phyloP scores from a whole-genome alignment of 2,797 vertebrate genomes.

The Pangasius macronema region DNA sequence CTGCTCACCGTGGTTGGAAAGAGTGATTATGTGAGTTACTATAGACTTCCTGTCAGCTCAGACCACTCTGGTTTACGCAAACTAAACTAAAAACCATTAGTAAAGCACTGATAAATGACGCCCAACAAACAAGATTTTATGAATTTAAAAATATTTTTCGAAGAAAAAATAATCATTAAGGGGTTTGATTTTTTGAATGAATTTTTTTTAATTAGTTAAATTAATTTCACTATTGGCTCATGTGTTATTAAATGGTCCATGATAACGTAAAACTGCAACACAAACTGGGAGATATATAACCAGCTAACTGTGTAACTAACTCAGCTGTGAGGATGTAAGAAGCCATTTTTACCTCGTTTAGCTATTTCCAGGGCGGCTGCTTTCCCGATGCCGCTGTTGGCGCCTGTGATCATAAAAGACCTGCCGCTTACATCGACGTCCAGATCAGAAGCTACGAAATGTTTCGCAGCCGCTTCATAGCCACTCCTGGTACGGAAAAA shows the following conservation, averaged over 20 bases:
- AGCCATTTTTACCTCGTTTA: constrained; percentile 69
- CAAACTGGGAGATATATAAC: not conserved
- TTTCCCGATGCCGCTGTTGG: constrained; percentile 85
- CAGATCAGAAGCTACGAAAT: constrained; percentile 73
- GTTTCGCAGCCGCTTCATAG: constrained; percentile 78
- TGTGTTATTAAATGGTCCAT: not conserved
- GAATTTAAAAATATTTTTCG: not conserved
- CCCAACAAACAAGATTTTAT: not conserved
- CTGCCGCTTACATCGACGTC: constrained; percentile 75
- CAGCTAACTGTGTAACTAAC: not conserved
- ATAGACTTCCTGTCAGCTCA: too few species aligned
- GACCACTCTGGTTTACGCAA: not conserved
- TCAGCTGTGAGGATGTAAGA: not conserved
- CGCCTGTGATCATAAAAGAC: constrained; percentile 78
- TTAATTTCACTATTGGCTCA: not conserved
- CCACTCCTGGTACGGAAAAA: constrained; percentile 68
- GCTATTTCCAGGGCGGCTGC: constrained; percentile 76
- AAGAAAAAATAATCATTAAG: not conserved
- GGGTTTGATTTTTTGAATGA: not conserved
- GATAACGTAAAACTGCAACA: not conserved
- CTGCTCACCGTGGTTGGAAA: not conserved
- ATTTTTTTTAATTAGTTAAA: not conserved
- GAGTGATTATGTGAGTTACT: too few species aligned
- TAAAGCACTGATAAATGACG: not conserved
- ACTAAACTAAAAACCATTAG: not conserved